Evolutionary conservation across 2,113 vertebrate genomes (phyloP).

Genomic region (Oxyura jamaicensis): DNA sequence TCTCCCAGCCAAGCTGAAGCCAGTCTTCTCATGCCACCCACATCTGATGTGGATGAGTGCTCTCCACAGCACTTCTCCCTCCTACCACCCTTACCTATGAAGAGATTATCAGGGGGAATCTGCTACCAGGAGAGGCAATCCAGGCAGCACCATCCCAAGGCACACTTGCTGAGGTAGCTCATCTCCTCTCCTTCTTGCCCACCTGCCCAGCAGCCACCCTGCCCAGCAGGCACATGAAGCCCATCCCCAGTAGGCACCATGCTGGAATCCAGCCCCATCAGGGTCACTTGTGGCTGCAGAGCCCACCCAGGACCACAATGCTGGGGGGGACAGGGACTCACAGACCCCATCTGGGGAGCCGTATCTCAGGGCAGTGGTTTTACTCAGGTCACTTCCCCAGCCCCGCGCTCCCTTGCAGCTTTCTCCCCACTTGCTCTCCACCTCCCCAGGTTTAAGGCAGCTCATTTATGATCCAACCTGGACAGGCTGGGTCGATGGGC

Average conservation of each 20-base stretch:
- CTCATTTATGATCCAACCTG: not conserved
- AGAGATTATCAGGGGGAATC: not conserved
- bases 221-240: not conserved
- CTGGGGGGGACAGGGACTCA: too few species aligned
- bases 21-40: not conserved
- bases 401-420: not conserved
- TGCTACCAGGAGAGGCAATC: not conserved
- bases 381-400: not conserved
- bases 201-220: not conserved
- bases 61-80: not conserved
- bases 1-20: not conserved
- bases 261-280: too few species aligned
- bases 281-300: too few species aligned
- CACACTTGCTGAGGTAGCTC: not conserved
- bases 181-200: not conserved
- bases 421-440: rapidly evolving
- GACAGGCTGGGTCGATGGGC: too few species aligned
- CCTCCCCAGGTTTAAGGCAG: not conserved
- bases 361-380: rapidly evolving
- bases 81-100: not conserved
- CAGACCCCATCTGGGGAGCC: not conserved
- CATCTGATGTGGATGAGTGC: not conserved
- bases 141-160: not conserved
- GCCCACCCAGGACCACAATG: too few species aligned
- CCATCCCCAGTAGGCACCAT: not conserved